phyloP scores from a whole-genome alignment of 2,797 vertebrate genomes.

The Tauraco hartlaubi region DNA sequence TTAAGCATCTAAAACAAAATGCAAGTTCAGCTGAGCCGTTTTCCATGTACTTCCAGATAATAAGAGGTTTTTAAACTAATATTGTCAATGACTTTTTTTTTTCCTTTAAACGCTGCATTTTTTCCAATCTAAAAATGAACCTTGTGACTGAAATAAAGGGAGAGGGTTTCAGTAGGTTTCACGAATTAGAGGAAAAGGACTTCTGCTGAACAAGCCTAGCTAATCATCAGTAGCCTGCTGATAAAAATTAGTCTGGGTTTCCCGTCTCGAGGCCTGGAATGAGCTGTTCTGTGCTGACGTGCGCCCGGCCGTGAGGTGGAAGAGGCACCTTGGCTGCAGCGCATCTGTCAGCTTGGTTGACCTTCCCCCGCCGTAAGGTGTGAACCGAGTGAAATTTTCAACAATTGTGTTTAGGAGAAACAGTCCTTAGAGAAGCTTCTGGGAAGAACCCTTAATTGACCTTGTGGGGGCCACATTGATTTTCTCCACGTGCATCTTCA shows the following conservation, averaged over 20 bases:
- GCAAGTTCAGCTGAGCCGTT: conserved; percentile 78
- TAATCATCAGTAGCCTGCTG: conserved; percentile 42
- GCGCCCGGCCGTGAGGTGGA: background rate
- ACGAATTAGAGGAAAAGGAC: conserved; percentile 35
- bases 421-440: conserved; percentile 80
- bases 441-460: conserved; percentile 92
- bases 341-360: conserved; percentile 29
- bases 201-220: conserved; percentile 28
- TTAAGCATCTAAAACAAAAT: conserved; percentile 83
- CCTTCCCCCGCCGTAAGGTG: conserved; percentile 32
- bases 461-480: conserved; percentile 95
- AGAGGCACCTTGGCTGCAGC: conserved; percentile 41
- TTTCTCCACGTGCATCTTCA: conserved; percentile 94
- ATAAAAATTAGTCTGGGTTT: conserved; percentile 46
- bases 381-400: conserved; percentile 50
- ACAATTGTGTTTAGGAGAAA: conserved; percentile 72
- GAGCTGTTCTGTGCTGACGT: conserved; percentile 15
- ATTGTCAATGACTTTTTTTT: conserved; percentile 48
- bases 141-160: conserved; percentile 10
- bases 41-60: conserved; percentile 71
- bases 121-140: conserved; percentile 30
- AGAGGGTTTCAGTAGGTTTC: conserved; percentile 15
- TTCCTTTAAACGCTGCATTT: background rate
- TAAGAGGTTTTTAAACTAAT: conserved; percentile 70
- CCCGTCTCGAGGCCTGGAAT: background rate